phyloP scores from a whole-genome alignment of 2,113 vertebrate species.

The Azemiops feae region DNA sequence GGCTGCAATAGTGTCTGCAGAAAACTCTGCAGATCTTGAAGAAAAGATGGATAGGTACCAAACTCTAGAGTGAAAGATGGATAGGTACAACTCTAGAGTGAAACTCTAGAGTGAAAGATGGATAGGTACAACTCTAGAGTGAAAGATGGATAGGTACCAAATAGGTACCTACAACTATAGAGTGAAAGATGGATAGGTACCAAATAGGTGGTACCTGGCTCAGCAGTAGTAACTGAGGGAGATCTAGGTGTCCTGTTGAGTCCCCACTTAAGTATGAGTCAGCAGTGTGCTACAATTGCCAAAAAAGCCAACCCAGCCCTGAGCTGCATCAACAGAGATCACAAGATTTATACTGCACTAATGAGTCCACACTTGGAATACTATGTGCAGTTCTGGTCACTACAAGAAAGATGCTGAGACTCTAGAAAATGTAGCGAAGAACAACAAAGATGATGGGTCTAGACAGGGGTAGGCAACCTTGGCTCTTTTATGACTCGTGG shows the following conservation, averaged over 20 bases:
- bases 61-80: not conserved
- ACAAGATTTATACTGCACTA: not conserved
- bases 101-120: not conserved
- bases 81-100: no score
- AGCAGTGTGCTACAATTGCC: not conserved
- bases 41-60: no score
- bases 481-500: no score
- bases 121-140: not conserved
- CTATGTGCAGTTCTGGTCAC: not conserved
- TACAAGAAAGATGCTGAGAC: not conserved
- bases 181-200: not conserved
- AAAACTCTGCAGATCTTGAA: not conserved
- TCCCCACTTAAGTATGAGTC: not conserved
- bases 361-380: not conserved
- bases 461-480: no score
- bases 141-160: not conserved
- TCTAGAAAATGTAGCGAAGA: not conserved
- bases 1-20: not conserved
- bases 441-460: not conserved
- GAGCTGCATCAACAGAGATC: not conserved
- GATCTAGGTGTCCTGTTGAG: not conserved
- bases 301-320: no score
- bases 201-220: not conserved
- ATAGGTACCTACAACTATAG: no score
- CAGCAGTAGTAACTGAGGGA: not conserved